Evolutionary conservation across 2,888 invertebrate species (phyloP).

Genomic region (Eupithecia inturbata): DNA sequence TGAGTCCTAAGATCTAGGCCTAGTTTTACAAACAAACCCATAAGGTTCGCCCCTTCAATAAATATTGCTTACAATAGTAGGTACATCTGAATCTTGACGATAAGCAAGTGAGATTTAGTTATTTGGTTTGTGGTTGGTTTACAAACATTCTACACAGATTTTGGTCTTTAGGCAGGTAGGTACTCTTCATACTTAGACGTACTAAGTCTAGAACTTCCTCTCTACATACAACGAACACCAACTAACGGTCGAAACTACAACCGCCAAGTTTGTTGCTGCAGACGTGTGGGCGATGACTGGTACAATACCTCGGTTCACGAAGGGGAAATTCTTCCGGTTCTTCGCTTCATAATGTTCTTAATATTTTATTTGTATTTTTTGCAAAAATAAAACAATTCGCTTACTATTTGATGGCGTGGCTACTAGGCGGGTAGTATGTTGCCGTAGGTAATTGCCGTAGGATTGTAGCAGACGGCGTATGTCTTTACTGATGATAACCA

Average conservation of each 20-base stretch:
- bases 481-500: not conserved
- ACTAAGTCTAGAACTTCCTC: not conserved
- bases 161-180: not conserved
- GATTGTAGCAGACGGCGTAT: not conserved
- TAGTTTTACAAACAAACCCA: too few species aligned
- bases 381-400: not conserved
- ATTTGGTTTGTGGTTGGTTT: too few species aligned
- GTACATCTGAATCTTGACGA: too few species aligned
- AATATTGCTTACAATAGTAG: too few species aligned
- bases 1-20: too few species aligned
- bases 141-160: too few species aligned
- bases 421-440: not conserved
- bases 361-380: not conserved
- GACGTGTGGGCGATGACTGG: constrained; percentile 2
- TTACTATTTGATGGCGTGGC: not conserved
- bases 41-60: too few species aligned
- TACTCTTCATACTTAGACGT: not conserved
- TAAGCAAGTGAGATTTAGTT: too few species aligned
- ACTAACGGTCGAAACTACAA: constrained; percentile 6
- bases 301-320: constrained; percentile 3
- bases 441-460: not conserved
- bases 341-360: not conserved
- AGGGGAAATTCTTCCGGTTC: constrained; percentile 10
- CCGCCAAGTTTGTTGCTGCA: constrained; percentile 7
- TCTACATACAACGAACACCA: constrained; percentile 2